Percentiles rank a stretch among this genome's conserved stretches.
phyloP scores from a whole-genome alignment of 64 coral and sea anemone genomes.

The Montipora cactus region DNA sequence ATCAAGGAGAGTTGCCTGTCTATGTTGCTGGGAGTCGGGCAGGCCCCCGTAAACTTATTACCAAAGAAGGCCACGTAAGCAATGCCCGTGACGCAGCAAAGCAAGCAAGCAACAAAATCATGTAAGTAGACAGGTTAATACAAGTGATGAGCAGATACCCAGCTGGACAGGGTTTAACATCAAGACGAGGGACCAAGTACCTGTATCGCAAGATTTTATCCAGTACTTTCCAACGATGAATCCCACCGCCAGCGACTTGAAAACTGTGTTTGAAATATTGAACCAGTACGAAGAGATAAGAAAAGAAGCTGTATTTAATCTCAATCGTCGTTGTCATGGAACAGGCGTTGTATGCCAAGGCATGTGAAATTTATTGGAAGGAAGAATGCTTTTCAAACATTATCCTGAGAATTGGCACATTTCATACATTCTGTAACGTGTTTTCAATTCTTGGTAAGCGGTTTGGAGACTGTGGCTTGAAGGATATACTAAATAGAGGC shows the following conservation, averaged over 20 bases:
- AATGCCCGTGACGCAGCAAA: neutral
- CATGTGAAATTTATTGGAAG: conserved; percentile 61
- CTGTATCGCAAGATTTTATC: conserved; percentile 29
- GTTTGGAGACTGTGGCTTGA: conserved; percentile 52
- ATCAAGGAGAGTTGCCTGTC: neutral
- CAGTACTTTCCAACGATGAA: conserved; percentile 58
- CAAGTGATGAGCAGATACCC: conserved; percentile 24
- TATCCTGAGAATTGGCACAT: conserved; percentile 30
- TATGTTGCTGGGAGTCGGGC: conserved; percentile 51
- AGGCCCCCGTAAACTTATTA: conserved; percentile 23
- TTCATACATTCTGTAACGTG: conserved; percentile 36
- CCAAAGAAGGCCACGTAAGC: conserved; percentile 1
- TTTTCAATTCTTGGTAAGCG: conserved; percentile 58
- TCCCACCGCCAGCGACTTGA: conserved; percentile 39
- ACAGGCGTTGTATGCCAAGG: too few relatives aligned
- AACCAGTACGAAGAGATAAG: conserved; percentile 50
- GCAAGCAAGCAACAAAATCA: too few relatives aligned
- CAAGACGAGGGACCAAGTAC: conserved; percentile 36
- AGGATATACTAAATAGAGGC: conserved; percentile 57
- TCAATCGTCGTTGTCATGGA: conserved; percentile 4
- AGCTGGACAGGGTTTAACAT: conserved; percentile 74
- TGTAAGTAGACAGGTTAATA: conserved; percentile 12
- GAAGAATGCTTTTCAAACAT: neutral
- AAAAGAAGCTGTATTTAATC: conserved; percentile 28
- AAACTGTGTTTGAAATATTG: conserved; percentile 43